Percentiles rank a stretch among this genome's conserved stretches.
phyloP scores from a whole-genome alignment of 2,888 invertebrate genomes.

The Plagiodera versicolora region DNA sequence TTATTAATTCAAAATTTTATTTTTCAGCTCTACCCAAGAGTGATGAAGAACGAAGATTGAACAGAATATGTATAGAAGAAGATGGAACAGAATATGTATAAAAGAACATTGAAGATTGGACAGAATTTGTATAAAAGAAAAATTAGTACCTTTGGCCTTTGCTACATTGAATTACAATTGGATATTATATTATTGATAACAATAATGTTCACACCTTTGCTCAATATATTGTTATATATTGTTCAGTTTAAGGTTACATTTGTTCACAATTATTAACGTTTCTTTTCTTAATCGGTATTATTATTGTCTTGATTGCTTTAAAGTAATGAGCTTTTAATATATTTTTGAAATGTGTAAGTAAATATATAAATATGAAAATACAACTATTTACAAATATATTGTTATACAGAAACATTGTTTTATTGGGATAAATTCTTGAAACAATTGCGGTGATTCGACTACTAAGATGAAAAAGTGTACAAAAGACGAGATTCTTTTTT shows the following conservation, averaged over 20 bases:
- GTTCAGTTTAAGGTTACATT: conserved; percentile 49
- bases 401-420: conserved; percentile 22
- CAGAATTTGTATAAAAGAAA: conserved; percentile 34
- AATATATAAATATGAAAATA: conserved; percentile 55
- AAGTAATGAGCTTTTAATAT: conserved; percentile 52
- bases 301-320: conserved; percentile 47
- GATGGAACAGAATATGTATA: too few relatives aligned
- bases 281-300: conserved; percentile 36
- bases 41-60: conserved; percentile 50
- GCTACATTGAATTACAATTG: conserved; percentile 25
- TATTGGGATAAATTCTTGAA: background rate
- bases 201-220: conserved; percentile 47
- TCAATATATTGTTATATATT: conserved; percentile 54
- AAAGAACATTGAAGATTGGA: conserved; percentile 50
- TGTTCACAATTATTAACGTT: conserved; percentile 36
- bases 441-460: too few relatives aligned
- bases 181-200: conserved; percentile 22
- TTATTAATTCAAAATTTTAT: conserved; percentile 3
- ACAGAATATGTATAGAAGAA: conserved; percentile 33
- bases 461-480: too few relatives aligned
- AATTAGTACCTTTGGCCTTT: conserved; percentile 38
- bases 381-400: conserved; percentile 43
- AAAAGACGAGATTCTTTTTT: too few relatives aligned
- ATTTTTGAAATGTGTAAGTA: conserved; percentile 52
- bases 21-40: conserved; percentile 54